phyloP scores from a whole-genome alignment of 2,113 vertebrate species.

The Sitta europaea region DNA sequence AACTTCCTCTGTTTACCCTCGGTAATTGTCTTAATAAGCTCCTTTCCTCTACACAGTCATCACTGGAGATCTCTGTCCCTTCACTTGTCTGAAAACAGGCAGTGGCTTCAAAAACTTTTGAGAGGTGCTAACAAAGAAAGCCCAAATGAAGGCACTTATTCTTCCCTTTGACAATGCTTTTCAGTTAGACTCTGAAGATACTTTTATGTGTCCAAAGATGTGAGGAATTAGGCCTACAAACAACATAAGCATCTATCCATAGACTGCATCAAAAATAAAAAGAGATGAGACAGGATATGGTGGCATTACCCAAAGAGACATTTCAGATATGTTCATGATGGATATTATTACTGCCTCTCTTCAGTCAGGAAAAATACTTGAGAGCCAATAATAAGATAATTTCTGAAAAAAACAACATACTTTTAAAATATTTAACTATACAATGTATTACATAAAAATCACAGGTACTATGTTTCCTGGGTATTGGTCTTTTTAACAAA shows the following conservation, averaged over 20 bases:
- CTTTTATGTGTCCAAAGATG: neutral
- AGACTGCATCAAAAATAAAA: neutral
- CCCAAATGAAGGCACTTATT: neutral
- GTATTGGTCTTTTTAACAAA: neutral
- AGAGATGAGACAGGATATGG: neutral
- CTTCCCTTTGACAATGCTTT: neutral
- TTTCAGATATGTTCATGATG: neutral
- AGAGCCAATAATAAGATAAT: neutral
- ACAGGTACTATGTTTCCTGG: neutral
- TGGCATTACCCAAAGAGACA: neutral
- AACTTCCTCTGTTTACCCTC: neutral
- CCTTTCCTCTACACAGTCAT: neutral
- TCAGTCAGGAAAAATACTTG: neutral
- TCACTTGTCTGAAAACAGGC: neutral
- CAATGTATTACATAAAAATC: neutral
- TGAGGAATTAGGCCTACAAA: neutral
- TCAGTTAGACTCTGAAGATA: neutral
- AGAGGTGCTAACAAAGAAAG: neutral
- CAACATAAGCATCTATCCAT: neutral
- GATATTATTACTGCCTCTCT: neutral
- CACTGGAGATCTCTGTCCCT: neutral
- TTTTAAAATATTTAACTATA: neutral
- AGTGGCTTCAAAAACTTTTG: neutral
- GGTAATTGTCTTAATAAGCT: neutral
- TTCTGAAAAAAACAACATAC: neutral